Evolutionary conservation across 2,113 vertebrate species (phyloP), one percentile per base, ranked within the genome.

Genomic region (Chamaetylas fuelleborni): DNA sequence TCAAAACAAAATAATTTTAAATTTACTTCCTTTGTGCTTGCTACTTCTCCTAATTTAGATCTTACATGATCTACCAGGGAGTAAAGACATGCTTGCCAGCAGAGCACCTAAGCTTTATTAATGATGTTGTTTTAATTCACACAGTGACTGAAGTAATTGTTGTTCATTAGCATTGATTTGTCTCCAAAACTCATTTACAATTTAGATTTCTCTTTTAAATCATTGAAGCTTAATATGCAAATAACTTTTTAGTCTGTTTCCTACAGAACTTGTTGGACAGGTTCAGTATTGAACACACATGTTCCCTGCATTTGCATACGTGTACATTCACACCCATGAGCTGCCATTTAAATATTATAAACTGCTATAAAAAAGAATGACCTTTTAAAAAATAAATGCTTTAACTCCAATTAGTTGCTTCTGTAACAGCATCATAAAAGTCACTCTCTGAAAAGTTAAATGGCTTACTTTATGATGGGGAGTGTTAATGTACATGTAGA

Each of bases 151-250:
- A 95, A 95, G 60, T 97, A 96, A 96, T 96, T 97, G 85, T 97
- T 93, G 95, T 97, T 97, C 74, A 94, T 96, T 96, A 97, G 60
- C 91, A 96, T 89, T 96, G 86, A 96, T 97, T 96, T 93, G 69
- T 87, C 77, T 94, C 82, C 40, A 93, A 91, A 85, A 88, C 78
- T 95, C 40, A 93, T 95, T 97, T 97, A 90, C 90, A 96, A 92
- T 97, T 96, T 94, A 97, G 78, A 97, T 97, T 97, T 94, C 34
- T 92, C 62, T 28, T 90, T 70, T 65, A 79, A 83, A 22, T 61
- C 64, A 60, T 85, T 94, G 60, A 72, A 74, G 87, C 57, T 85
- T 56, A 96, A 84, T 91, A 94, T 91, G 64, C 77, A 93, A 93
- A 58, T 95, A 80, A 61, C 61, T 73, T 81, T 62, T 60, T 74